Percentiles rank a stretch among this genome's conserved stretches.
Evolutionary conservation across 2,888 invertebrate species (phyloP).

Genomic region (Apotomis betuletana): DNA sequence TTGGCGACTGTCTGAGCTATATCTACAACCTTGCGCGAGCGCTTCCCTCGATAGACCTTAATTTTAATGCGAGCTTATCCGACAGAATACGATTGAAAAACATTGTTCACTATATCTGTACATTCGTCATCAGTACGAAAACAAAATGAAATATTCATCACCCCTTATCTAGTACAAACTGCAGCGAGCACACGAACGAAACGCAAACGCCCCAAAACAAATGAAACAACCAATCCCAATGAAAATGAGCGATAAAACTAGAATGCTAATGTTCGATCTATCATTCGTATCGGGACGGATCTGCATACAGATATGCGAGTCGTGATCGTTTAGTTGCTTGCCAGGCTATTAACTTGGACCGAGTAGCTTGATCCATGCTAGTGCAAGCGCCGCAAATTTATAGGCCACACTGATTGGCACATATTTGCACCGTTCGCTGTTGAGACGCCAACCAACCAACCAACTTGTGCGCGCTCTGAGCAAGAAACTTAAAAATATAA

Average conservation of each 20-base stretch:
- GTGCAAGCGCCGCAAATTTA: too few relatives aligned
- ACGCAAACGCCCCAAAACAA: constrained; percentile 22
- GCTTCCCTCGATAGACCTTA: too few relatives aligned
- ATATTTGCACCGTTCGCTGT: too few relatives aligned
- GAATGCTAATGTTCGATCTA: constrained; percentile 31
- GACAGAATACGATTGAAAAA: too few relatives aligned
- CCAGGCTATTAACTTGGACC: not conserved
- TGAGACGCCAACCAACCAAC: too few relatives aligned
- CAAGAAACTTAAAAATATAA: too few relatives aligned
- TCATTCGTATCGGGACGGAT: constrained; percentile 25
- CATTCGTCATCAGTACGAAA: not conserved
- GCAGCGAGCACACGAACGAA: constrained; percentile 9
- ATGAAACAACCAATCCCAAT: constrained; percentile 13
- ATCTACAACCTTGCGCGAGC: too few relatives aligned
- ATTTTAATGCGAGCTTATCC: too few relatives aligned
- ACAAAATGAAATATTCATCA: not conserved
- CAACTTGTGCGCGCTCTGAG: too few relatives aligned
- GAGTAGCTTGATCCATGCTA: not conserved
- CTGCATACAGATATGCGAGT: constrained; percentile 5
- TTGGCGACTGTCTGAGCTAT: too few relatives aligned
- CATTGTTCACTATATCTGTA: too few relatives aligned
- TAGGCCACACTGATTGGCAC: too few relatives aligned
- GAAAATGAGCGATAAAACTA: constrained; percentile 33
- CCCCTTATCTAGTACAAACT: not conserved
- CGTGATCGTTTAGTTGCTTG: not conserved